Percentiles rank a stretch among this genome's conserved stretches.
Conservation (phyloP, 2,113 vertebrate genomes). For the Bothrops jararaca region DNA sequence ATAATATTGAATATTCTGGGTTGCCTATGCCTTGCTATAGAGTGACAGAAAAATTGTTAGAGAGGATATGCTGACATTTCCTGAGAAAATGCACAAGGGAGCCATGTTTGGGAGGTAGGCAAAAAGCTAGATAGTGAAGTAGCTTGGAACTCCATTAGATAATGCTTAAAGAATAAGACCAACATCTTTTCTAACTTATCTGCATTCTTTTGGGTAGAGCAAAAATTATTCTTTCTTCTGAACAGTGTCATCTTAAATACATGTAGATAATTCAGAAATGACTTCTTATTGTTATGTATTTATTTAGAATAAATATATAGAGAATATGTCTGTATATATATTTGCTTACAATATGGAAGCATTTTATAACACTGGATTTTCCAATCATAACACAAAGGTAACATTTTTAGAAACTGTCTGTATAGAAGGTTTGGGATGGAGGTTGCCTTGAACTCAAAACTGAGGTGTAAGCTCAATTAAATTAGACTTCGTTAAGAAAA, state of each 20-base stretch:
- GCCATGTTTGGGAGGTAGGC: not conserved
- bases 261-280: not conserved
- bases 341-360: not conserved
- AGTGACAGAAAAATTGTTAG: not conserved
- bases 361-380: not conserved
- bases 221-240: not conserved
- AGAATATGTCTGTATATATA: not conserved
- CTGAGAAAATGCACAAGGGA: slow-evolving; percentile 4
- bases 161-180: not conserved
- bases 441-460: not conserved
- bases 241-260: not conserved
- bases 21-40: not conserved
- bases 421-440: not conserved
- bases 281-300: not conserved
- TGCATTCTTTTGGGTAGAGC: not conserved
- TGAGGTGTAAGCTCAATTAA: not conserved
- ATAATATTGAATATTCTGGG: not conserved
- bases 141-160: not conserved
- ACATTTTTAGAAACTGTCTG: not conserved
- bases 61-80: slow-evolving; percentile 10
- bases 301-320: not conserved
- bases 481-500: not conserved
- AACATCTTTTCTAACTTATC: not conserved
- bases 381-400: not conserved
- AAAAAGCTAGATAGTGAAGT: slow-evolving; percentile 1